These are phyloP conservation scores for Ceyx melanurus DNA, from an alignment of 2,113 vertebrate species.

Conservation along the genomic window DNA sequence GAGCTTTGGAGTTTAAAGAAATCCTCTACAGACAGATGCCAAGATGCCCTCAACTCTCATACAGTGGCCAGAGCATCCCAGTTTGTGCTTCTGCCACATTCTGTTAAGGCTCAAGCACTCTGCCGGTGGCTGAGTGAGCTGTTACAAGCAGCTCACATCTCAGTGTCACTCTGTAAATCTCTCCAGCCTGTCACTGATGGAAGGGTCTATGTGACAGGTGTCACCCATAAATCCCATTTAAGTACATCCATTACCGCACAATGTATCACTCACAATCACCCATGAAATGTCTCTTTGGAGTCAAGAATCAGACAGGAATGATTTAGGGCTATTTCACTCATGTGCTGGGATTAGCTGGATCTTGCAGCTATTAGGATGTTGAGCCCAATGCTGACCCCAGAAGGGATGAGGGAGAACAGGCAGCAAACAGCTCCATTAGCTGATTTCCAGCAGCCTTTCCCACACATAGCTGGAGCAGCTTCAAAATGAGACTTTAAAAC, in stretches of 20 bases:
- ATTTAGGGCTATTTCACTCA: not conserved
- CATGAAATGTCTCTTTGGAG: constrained; percentile 50
- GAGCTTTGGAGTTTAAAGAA: not conserved
- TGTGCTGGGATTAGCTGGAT: constrained; percentile 1
- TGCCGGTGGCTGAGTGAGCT: not conserved
- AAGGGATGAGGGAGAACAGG: not conserved
- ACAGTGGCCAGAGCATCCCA: not conserved
- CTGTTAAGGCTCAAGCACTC: not conserved
- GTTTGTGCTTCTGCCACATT: not conserved
- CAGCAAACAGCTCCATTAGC: not conserved
- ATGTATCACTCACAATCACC: constrained; percentile 55
- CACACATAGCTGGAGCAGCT: not conserved
- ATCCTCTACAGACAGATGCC: rapidly evolving
- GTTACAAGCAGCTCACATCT: not conserved
- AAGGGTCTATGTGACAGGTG: constrained; percentile 55
- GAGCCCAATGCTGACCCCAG: not conserved
- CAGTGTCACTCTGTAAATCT: constrained; percentile 56
- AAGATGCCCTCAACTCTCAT: not conserved
- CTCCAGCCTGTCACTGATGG: constrained; percentile 38
- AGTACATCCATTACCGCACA: constrained; percentile 49
- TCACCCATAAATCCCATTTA: constrained; percentile 64
- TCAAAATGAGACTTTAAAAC: not conserved
- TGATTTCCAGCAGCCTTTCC: not conserved
- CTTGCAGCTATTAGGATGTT: not conserved
- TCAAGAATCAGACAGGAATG: constrained; percentile 29